Evolutionary conservation across 2,888 invertebrate genomes (phyloP), one percentile per base, ranked within the genome.

Genomic region (Mesopsocus fuscifrons): DNA sequence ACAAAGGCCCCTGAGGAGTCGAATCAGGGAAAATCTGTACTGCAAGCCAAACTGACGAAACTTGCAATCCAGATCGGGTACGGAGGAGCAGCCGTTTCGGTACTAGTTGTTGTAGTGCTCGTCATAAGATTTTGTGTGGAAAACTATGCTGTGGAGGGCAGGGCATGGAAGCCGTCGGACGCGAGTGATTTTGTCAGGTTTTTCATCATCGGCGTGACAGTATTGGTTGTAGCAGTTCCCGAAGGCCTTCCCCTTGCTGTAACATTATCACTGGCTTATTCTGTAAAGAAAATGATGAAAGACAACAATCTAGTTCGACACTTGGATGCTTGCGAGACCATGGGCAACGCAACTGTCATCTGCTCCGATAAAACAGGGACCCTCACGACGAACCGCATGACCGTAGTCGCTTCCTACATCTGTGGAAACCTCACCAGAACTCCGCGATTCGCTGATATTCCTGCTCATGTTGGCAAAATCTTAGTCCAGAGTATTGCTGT

Each of bases 361-460:
- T 74, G 74, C 54, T 73, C 73, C 1, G 74, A 75, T 55, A 74
- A 75, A 56, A 75, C 74, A 13, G 74, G 74, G 43, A 75, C 74
- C 0, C 60, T 75, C 17, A 75, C 74, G 11, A 74, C 73, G 16
- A 69, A 69, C 50, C 49, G 73, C 49, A 73, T 73, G 72, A 71
- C 71, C 2, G 71, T 69, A 2, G 71, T 72, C 2, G 65, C 69
- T 56, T 61, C 64, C 21, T 70, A 61, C 52, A 59, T 71, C 15
- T 63, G 60, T 49, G 63, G 65, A 58, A 53, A 51, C 43, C 55
- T 57, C 44, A 51, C 60, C 49, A 65, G 63, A 49, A 54, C 51
- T 16, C 70, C 71, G 17, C 62, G 63, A 47, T 64, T 57, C 50
- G 54, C 54, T n/a, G 46, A 57, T 55, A 52, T 74, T 21, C 62